Base-by-base conservation (phyloP, 2,888 invertebrate species). In the Apamea anceps region DNA sequence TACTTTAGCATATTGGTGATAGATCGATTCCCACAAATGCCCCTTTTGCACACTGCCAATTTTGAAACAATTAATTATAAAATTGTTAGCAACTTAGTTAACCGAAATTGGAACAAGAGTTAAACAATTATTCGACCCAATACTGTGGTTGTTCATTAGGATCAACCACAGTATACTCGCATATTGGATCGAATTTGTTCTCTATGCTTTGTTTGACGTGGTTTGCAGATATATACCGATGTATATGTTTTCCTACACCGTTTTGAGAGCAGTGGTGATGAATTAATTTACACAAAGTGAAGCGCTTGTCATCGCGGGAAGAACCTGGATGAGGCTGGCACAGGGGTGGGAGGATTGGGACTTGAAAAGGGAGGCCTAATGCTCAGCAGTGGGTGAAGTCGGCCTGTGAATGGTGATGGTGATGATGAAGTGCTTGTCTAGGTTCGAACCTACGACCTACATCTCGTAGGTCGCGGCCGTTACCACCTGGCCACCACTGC, bases 71-170 rank as follows among this genome's bases (percentile, higher is more conserved):
- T 62, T n/a, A 42, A 67, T 77, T 51, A 57, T 76, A 32, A 77
- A 84, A 70, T 78, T 57, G 45, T 78, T 37, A 45, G 25, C 32
- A 57, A 82, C 75, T 62, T 12, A 28, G 21, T 13, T 21, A 62
- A 62, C 83, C 45, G 7, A 77, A 68, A 83, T 37, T 1, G 8
- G 12, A 77, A 62, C 48, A 28, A 77, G 57, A 13, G 37, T 28
- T 28, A 48, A 28, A 37, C 62, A 83, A 77, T 77, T 45, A 60
- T n/a, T n/a, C 57, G n/a, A 60, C 57, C n/a, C n/a, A 60, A 60
- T 60, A 60, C 1, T 13, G n/a, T 60, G n/a, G n/a, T 60, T 60
- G 5, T 25, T 57, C 57, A 25, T 57, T 57, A 57, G 1, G 57
- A 57, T 12, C 12, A 57, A 57, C 57, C 25, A 12, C 4, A n/a